Evolutionary conservation across 1,140 invertebrate species (phyloP).

Genomic region (Monochamus saltuarius): DNA sequence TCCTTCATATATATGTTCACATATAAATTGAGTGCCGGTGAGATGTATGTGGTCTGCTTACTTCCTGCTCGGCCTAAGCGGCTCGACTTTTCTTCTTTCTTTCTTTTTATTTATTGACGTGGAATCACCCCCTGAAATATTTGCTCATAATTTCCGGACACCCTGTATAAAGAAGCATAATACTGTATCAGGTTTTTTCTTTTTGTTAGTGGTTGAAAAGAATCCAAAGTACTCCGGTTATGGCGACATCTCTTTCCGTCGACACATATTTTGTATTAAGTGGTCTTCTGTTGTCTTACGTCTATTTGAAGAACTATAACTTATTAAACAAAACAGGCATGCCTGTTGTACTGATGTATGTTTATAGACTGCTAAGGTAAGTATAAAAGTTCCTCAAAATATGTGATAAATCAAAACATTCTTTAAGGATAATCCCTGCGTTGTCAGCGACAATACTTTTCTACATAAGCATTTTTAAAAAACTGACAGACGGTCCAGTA

Average conservation of each 20-base stretch:
- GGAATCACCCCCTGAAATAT: no score
- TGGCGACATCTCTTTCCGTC: constrained; percentile 53
- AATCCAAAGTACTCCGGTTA: constrained; percentile 42
- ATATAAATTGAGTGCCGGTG: no score
- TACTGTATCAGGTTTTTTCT: no score
- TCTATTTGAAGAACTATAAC: constrained; percentile 50
- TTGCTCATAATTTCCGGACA: no score
- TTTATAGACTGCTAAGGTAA: constrained; percentile 29
- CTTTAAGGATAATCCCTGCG: constrained; percentile 32
- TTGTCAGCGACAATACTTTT: constrained; percentile 31
- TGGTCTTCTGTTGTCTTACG: constrained; percentile 59
- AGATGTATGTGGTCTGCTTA: no score
- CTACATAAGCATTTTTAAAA: constrained; percentile 32
- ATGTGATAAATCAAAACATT: not conserved
- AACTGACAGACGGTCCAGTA: constrained; percentile 32
- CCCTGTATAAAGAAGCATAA: no score
- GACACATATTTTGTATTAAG: constrained; percentile 62
- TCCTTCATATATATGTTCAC: no score
- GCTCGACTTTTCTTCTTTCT: no score
- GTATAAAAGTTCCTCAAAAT: not conserved
- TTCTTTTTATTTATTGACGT: no score
- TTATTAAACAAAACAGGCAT: constrained; percentile 16
- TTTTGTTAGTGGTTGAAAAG: constrained; percentile 45
- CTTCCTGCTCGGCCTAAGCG: no score
- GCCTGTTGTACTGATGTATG: constrained; percentile 22